Evolutionary conservation across 2,797 vertebrate genomes (phyloP).

Genomic region (Megalops cyprinoides): DNA sequence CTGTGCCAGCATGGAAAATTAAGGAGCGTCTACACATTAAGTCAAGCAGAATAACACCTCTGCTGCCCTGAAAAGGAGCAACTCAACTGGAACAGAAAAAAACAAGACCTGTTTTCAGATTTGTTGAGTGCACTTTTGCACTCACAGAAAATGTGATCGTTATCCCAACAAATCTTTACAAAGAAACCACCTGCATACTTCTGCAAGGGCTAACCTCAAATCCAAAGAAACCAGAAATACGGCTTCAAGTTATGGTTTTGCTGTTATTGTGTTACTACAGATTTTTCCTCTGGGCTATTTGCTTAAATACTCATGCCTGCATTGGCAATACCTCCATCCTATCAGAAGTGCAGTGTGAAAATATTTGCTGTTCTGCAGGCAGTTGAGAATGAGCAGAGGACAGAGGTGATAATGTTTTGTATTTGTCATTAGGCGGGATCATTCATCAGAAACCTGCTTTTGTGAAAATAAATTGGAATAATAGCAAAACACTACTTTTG

Average conservation of each 20-base stretch:
- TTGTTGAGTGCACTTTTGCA: neutral
- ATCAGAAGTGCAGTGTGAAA: neutral
- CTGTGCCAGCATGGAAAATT: conserved; percentile 46
- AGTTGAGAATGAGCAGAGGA: neutral
- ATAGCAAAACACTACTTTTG: too few relatives aligned
- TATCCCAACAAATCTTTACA: neutral
- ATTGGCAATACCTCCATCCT: neutral
- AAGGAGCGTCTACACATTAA: conserved; percentile 46
- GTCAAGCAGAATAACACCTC: conserved; percentile 42
- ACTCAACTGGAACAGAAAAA: conserved; percentile 35
- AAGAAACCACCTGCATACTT: neutral
- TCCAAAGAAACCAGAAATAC: conserved; percentile 1
- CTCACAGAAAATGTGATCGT: neutral
- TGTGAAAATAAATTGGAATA: neutral
- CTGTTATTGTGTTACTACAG: neutral
- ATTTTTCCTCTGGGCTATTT: neutral
- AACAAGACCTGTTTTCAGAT: conserved; percentile 16
- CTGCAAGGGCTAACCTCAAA: neutral
- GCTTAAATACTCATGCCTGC: neutral
- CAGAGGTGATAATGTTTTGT: neutral
- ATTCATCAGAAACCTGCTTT: neutral
- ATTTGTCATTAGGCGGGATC: neutral
- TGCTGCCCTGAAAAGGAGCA: conserved; percentile 31
- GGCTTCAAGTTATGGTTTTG: neutral
- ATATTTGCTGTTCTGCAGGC: neutral